Evolutionary conservation across 1,140 invertebrate species (phyloP), one percentile per base, ranked within the genome.

Genomic region (Goniozus legneri): DNA sequence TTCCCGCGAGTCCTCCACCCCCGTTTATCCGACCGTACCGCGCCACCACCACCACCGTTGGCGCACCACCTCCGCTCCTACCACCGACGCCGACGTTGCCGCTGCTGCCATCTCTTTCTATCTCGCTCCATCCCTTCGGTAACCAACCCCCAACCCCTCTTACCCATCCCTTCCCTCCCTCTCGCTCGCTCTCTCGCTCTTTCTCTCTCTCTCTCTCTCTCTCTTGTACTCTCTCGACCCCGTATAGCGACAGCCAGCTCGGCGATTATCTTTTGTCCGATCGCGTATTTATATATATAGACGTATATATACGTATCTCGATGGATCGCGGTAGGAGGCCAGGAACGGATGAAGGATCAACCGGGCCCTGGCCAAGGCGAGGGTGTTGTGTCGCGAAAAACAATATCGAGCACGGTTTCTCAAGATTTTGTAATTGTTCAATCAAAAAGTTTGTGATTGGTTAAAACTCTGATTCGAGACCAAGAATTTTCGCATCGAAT

Each of bases 201-300:
- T 14, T 20, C 35, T 8, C 38, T 22, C 22, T 34, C 19, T 20
- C 8, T 38, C 36, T 18, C 8, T 21, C 16, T 30, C 41, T 13
- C 10, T 12, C 24, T 8, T n/a, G 24, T 3, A 22, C 30, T 21
- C 43, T 16, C 27, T 6, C 43, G 6, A 8, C 16, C 42, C 39
- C 51, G 8, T 14, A 16, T 15, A 18, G n/a, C 27, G 40, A 48
- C 32, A 47, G n/a, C 4, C 7, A 12, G 43, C 58, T 44, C 36
- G 32, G 44, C 58, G 59, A 62, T 62, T 60, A 62, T 60, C 59
- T 58, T 55, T 62, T 40, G 59, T 57, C 59, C 52, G 54, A 60
- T 61, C 54, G 51, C 52, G 40, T 21, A 33, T 30, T 19, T 44
- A 43, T 30, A 38, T 43, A 31, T 42, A 32, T 21, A 40, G 16